phyloP scores from a whole-genome alignment of 2,888 invertebrate genomes.

The Proisotoma minuta region DNA sequence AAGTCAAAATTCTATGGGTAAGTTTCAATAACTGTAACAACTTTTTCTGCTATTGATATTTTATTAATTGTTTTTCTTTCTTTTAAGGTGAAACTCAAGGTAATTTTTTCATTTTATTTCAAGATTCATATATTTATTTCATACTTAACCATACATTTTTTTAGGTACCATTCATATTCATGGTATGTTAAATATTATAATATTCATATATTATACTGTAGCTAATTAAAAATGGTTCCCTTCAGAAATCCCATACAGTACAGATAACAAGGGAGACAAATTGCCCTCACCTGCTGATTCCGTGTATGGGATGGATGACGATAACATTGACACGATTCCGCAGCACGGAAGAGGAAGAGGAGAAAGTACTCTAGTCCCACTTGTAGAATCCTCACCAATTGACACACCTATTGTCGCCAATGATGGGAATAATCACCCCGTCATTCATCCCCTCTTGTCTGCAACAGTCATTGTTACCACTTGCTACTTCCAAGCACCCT shows the following conservation, averaged over 20 bases:
- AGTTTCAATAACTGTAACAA: too few relatives aligned
- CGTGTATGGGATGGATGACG: conserved; percentile 17
- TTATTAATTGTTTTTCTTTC: too few relatives aligned
- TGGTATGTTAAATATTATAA: too few relatives aligned
- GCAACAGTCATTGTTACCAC: too few relatives aligned
- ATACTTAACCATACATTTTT: too few relatives aligned
- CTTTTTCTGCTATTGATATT: too few relatives aligned
- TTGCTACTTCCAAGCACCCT: too few relatives aligned
- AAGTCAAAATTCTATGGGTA: conserved; percentile 88
- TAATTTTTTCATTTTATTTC: too few relatives aligned
- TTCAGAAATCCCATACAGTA: conserved; percentile 33
- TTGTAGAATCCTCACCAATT: conserved; percentile 32
- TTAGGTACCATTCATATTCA: conserved; percentile 83
- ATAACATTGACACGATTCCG: neutral
- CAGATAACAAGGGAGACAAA: conserved; percentile 27
- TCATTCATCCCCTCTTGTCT: conserved; percentile 6
- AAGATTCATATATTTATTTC: too few relatives aligned
- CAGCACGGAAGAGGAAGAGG: conserved; percentile 4
- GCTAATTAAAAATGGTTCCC: neutral
- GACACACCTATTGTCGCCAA: conserved; percentile 26
- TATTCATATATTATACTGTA: too few relatives aligned
- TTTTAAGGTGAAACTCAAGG: too few relatives aligned
- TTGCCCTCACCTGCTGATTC: conserved; percentile 30
- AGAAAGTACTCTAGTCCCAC: conserved; percentile 22
- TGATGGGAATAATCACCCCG: conserved; percentile 20